Evolutionary conservation across 2,797 vertebrate species (phyloP).

Genomic region (Schizopygopsis pylzovi): DNA sequence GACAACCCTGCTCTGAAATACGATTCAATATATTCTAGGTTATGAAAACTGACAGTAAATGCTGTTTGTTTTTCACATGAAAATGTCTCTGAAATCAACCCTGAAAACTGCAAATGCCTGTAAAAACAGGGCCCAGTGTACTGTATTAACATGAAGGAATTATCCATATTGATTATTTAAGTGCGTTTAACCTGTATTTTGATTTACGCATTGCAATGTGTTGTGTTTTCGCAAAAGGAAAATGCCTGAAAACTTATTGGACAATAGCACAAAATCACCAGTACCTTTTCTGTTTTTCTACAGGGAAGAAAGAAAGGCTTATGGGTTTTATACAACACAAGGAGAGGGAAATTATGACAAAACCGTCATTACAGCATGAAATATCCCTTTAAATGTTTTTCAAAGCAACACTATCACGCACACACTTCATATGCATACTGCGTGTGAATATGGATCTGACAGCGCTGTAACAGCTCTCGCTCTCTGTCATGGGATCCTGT

Average conservation of each 20-base stretch:
- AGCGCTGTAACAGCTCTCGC: conserved; percentile 25
- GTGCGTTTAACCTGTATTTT: neutral
- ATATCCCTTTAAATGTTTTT: neutral
- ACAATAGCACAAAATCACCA: neutral
- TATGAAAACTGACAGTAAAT: neutral
- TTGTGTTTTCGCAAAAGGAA: neutral
- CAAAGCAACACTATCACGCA: neutral
- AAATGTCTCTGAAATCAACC: neutral
- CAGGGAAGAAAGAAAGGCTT: neutral
- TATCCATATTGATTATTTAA: neutral
- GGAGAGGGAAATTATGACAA: neutral
- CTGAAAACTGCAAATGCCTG: too few relatives aligned
- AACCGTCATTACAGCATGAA: neutral
- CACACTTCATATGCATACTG: neutral
- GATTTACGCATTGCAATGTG: neutral
- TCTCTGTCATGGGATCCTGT: conserved; percentile 37
- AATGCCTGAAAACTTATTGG: neutral
- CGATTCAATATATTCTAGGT: neutral
- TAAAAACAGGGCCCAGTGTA: neutral
- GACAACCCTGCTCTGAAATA: neutral
- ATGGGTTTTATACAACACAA: neutral
- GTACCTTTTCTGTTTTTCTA: neutral
- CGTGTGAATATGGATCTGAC: conserved; percentile 27
- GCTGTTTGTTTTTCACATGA: neutral
- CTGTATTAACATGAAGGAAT: neutral